A percentile compares a stretch with the other conserved stretches of the same genome.
Evolutionary conservation across 2,113 vertebrate species (phyloP).

Genomic region (Butorides virescens): DNA sequence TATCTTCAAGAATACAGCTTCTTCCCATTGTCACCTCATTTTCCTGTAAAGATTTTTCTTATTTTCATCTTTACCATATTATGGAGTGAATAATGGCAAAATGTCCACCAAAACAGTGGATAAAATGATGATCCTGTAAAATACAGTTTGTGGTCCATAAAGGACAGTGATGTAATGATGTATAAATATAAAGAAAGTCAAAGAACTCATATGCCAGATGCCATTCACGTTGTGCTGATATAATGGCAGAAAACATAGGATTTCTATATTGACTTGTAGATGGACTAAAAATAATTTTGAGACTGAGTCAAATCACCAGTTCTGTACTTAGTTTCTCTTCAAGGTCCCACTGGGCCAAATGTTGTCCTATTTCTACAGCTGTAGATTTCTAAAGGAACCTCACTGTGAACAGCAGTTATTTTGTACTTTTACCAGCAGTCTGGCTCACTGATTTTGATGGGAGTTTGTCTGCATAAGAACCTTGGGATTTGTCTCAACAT

Average conservation of each 20-base stretch:
- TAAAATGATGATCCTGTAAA: not conserved
- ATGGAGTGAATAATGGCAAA: not conserved
- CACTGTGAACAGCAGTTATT: not conserved
- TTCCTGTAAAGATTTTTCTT: not conserved
- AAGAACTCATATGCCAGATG: not conserved
- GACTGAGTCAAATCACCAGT: not conserved
- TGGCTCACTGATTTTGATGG: not conserved
- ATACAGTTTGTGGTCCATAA: not conserved
- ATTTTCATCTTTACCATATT: not conserved
- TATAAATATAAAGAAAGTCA: not conserved
- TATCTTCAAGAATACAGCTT: not conserved
- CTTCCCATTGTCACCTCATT: not conserved
- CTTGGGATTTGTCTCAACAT: constrained; percentile 21
- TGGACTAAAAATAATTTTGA: not conserved
- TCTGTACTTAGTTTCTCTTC: not conserved
- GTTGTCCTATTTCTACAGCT: constrained; percentile 8
- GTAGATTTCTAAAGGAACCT: not conserved
- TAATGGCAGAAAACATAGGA: not conserved
- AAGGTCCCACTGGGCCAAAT: not conserved
- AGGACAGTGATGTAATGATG: not conserved
- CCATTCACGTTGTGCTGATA: not conserved
- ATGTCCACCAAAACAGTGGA: not conserved
- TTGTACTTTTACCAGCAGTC: not conserved
- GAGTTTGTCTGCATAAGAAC: not conserved
- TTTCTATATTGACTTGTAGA: not conserved